These are phyloP conservation scores for Rhopalosiphum nymphaeae DNA, from an alignment of 2,888 invertebrate genomes.

Conservation along the genomic window DNA sequence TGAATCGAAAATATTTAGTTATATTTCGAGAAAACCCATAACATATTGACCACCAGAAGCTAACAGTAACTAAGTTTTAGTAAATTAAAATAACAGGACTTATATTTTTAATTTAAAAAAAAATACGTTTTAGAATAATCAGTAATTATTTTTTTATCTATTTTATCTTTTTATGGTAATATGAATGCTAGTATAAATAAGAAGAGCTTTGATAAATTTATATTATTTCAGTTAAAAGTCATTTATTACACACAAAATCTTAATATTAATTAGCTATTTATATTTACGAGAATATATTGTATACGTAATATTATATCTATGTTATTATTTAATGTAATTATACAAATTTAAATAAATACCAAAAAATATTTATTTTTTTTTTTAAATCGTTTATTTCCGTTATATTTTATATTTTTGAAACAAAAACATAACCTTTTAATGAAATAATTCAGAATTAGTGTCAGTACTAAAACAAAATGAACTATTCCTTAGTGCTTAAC, in stretches of 20 bases:
- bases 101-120: too few relatives aligned
- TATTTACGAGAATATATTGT: too few relatives aligned
- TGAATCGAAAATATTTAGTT: neutral
- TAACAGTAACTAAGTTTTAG: neutral
- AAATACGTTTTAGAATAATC: too few relatives aligned
- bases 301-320: neutral
- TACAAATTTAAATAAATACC: neutral
- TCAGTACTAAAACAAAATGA: neutral
- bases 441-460: neutral
- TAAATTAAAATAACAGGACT: neutral
- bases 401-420: neutral
- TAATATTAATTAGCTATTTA: too few relatives aligned
- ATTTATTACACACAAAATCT: too few relatives aligned
- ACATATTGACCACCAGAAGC: neutral
- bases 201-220: neutral
- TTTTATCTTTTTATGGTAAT: too few relatives aligned
- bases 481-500: too few relatives aligned
- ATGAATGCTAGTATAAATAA: too few relatives aligned
- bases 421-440: too few relatives aligned
- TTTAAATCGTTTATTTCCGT: too few relatives aligned
- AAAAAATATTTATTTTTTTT: neutral
- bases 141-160: too few relatives aligned
- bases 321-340: neutral
- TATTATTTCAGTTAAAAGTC: neutral
- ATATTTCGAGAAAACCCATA: neutral